Evolutionary conservation across 2,113 vertebrate genomes (phyloP).

Genomic region (Erythrocebus patas): DNA sequence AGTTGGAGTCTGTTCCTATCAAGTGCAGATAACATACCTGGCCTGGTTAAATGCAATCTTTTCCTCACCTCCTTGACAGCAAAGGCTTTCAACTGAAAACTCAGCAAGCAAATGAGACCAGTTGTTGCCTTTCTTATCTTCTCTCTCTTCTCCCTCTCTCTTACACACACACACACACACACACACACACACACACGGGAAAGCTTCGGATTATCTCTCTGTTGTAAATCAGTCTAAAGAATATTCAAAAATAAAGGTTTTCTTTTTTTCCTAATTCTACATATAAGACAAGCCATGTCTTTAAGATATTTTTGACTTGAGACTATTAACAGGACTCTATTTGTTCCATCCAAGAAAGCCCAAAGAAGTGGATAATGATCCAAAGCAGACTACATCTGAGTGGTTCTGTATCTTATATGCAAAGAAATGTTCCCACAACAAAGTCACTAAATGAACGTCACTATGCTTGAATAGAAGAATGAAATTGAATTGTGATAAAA

Average conservation of each 20-base stretch:
- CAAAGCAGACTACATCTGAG: constrained; percentile 64
- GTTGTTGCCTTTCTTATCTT: neutral
- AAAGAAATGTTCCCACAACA: constrained; percentile 74
- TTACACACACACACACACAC: neutral
- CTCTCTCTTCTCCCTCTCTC: neutral
- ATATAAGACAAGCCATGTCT: constrained; percentile 18
- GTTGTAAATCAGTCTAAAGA: constrained; percentile 54
- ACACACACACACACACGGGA: neutral
- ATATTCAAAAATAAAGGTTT: neutral
- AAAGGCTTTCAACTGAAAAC: neutral
- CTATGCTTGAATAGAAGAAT: constrained; percentile 69
- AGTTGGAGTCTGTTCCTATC: neutral
- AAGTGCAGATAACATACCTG: neutral
- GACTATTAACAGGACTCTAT: constrained; percentile 59
- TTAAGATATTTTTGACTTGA: constrained; percentile 67
- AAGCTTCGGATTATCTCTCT: constrained; percentile 41
- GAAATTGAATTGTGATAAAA: constrained; percentile 78
- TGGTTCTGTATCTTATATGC: constrained; percentile 67
- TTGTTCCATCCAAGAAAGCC: constrained; percentile 61
- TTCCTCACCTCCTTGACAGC: neutral
- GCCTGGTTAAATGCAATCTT: neutral
- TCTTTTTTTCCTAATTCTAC: neutral
- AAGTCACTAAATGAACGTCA: constrained; percentile 72
- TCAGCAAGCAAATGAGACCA: neutral
- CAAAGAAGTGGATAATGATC: constrained; percentile 68